phyloP scores from a whole-genome alignment of 2,113 vertebrate species.

The Tachysurus fulvidraco region DNA sequence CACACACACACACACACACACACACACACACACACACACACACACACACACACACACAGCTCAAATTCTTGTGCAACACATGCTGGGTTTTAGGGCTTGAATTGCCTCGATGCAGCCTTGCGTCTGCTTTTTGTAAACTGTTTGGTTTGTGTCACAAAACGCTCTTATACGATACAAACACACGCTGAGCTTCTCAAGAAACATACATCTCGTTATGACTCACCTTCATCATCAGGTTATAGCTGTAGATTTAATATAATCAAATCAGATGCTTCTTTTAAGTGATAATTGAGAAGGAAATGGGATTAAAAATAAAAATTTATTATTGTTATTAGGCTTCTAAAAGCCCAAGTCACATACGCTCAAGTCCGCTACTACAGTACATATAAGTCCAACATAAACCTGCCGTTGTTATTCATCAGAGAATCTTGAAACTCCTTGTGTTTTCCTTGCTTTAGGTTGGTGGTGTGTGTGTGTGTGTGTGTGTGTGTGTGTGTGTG shows the following conservation, averaged over 20 bases:
- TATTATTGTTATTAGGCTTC: background rate
- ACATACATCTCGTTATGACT: too few species aligned
- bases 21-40: background rate
- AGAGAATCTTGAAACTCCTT: background rate
- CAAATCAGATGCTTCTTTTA: background rate
- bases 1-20: conserved; percentile 2
- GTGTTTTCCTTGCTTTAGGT: background rate
- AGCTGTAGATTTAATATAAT: background rate
- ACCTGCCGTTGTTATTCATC: background rate
- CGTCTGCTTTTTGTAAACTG: background rate
- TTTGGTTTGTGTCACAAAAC: background rate
- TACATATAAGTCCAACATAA: background rate
- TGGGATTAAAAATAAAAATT: background rate
- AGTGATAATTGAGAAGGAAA: background rate
- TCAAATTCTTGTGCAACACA: conserved; percentile 13
- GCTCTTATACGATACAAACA: background rate
- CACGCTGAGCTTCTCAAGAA: background rate
- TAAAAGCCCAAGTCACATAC: background rate
- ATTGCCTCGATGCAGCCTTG: background rate
- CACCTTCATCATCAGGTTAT: background rate
- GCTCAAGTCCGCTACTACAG: too few species aligned
- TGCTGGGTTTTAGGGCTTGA: background rate
- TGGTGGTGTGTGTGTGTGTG: background rate
- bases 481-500: too few species aligned
- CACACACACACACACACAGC: background rate